Evolutionary conservation across 2,888 invertebrate genomes (phyloP).

Genomic region (Polydrusus cervinus): DNA sequence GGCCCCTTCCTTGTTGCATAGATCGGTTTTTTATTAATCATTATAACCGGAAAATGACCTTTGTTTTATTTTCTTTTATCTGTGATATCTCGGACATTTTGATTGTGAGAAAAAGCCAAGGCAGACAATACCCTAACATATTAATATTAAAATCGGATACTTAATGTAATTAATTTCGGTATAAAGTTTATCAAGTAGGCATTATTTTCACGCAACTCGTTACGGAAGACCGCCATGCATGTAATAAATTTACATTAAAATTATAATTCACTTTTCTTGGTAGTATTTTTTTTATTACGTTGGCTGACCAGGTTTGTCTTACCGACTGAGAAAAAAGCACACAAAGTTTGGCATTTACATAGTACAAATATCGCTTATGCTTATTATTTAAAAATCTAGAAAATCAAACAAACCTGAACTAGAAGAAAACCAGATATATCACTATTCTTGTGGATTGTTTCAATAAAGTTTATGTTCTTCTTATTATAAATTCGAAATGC

Average conservation of each 20-base stretch:
- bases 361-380: too few species aligned
- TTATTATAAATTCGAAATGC: too few species aligned
- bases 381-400: too few species aligned
- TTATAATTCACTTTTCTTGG: conserved; percentile 26
- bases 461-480: too few species aligned
- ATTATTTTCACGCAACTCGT: conserved; percentile 50
- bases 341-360: neutral
- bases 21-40: conserved; percentile 22
- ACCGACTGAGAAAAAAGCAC: neutral
- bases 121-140: conserved; percentile 18
- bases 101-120: conserved; percentile 27
- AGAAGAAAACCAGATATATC: neutral
- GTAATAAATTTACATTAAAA: conserved; percentile 40
- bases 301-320: neutral
- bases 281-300: conserved; percentile 3
- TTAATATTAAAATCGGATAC: conserved; percentile 32
- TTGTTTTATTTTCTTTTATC: conserved; percentile 31
- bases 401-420: too few species aligned
- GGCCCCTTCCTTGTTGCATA: conserved; percentile 41
- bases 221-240: conserved; percentile 45
- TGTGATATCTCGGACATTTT: conserved; percentile 27
- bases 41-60: conserved; percentile 37
- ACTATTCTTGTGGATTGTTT: too few species aligned
- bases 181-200: conserved; percentile 47
- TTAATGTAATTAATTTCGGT: conserved; percentile 41